Evolutionary conservation across 2,888 invertebrate genomes (phyloP).

Genomic region (Pegoplata infirma): DNA sequence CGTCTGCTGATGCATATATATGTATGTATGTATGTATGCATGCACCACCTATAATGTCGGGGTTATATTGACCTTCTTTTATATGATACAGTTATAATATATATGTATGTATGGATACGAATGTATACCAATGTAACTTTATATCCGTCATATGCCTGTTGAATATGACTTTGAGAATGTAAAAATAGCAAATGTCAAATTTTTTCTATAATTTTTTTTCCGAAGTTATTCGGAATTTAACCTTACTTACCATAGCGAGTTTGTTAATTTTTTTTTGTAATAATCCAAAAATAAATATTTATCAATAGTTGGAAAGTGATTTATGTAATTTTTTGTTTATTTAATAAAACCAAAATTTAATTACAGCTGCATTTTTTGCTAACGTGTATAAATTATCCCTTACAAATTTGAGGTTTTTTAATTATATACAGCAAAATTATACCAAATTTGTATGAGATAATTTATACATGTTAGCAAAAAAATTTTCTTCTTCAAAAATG

Average conservation of each 20-base stretch:
- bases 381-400: no score
- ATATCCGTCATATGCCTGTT: slow-evolving; percentile 41
- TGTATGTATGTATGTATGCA: no score
- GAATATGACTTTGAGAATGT: slow-evolving; percentile 5
- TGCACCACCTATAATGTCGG: neutral
- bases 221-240: neutral
- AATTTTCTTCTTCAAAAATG: no score
- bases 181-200: neutral
- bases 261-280: neutral
- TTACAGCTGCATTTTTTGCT: no score
- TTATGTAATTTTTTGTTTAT: no score
- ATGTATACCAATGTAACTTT: neutral
- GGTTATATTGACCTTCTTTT: neutral
- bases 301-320: no score
- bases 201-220: neutral
- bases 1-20: no score
- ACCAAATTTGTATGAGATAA: no score
- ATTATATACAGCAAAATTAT: no score
- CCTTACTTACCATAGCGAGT: neutral
- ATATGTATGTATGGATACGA: slow-evolving; percentile 11
- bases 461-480: no score
- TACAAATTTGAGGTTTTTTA: no score
- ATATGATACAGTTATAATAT: neutral
- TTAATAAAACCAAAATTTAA: no score
- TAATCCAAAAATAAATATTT: neutral